Evolutionary conservation across 2,113 vertebrate species (phyloP), one percentile per base, ranked within the genome.

Genomic region (Clarias gariepinus): DNA sequence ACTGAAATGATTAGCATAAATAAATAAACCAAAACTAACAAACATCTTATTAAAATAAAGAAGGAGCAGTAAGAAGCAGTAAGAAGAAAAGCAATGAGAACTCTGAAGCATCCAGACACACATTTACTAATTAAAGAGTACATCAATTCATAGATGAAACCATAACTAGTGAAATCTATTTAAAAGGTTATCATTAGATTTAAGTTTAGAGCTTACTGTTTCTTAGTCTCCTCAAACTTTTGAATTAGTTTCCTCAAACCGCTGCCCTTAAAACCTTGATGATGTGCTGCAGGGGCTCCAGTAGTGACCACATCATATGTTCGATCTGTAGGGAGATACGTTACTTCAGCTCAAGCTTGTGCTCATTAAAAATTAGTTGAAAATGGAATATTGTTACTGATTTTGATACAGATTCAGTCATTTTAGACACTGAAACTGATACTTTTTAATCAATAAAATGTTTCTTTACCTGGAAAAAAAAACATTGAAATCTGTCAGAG

Each of bases 281-380:
- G 96, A 92, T 99, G 98, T 58, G 98, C 98, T 15, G 98, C 98
- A 74, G 98, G 97, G 13, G 98, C 98, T 25, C 98, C 98, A 4
- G 98, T 98, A 85, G 98, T 99, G 91, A 99, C 96, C 15, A 99
- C 95, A 53, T 99, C 98, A 1, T 99, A 99, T 30, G 98, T 99
- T 91, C 96, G 94, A 94, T 99, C 98, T 99, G 93, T 80, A 33
- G 3, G 69, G 16, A 83, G 21, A 88, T 25, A 76, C 10, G 25
- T 57, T 79, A 52, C 60, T 33, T 85, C 28, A 82, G 3, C 55
- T 55, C 30, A 36, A 58, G 66, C 52, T 60, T 84, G 53, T 68
- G 47, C 4, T 68, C 25, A 69, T 83, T 68, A 52, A 83, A 36
- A 41, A 4, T 63, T 21, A 18, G 33, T 21, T 52, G 3, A 1